These are phyloP conservation scores for Beaufortia kweichowensis DNA, from an alignment of 2,113 vertebrate species.

Conservation along the genomic window DNA sequence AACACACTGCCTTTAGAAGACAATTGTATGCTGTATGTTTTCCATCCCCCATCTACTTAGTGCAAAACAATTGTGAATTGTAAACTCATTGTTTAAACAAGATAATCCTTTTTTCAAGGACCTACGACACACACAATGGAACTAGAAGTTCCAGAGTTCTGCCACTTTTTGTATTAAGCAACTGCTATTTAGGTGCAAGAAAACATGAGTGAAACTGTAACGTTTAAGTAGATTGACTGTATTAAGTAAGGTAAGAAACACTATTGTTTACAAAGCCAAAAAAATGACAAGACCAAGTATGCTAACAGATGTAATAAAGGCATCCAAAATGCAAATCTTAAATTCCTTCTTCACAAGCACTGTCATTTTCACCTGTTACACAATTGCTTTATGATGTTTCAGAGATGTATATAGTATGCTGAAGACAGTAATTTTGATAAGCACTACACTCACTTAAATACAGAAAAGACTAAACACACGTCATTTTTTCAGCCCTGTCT, in stretches of 20 bases:
- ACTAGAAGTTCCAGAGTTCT: background rate
- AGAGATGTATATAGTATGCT: background rate
- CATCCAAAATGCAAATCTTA: background rate
- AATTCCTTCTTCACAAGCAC: background rate
- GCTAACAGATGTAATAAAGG: background rate
- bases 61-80: slow-evolving; percentile 27
- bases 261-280: too few species aligned
- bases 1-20: slow-evolving; percentile 69
- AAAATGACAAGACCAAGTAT: too few species aligned
- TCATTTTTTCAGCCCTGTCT: background rate
- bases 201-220: background rate
- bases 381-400: background rate
- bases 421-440: background rate
- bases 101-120: slow-evolving; percentile 16
- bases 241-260: background rate
- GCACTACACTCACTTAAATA: background rate
- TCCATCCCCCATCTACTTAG: slow-evolving; percentile 43
- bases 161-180: background rate
- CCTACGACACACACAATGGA: background rate
- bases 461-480: background rate
- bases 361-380: background rate
- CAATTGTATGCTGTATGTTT: slow-evolving; percentile 65
- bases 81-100: slow-evolving; percentile 6
- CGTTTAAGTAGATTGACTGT: background rate
- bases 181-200: background rate